Base-by-base conservation (phyloP, 2,888 invertebrate species). In the Aelia acuminata region DNA sequence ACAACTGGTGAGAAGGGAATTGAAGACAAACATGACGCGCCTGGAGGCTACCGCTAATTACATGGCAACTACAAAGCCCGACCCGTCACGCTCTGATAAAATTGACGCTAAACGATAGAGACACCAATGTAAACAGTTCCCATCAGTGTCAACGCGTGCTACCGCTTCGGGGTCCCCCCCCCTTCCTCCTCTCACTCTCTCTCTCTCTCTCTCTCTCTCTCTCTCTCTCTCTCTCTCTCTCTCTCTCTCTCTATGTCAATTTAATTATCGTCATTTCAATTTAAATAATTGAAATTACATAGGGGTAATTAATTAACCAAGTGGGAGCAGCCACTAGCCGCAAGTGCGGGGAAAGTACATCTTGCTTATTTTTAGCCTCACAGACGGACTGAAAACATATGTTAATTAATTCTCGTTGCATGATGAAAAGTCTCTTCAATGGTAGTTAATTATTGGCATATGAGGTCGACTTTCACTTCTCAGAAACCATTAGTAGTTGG, bases 11-110 rank as follows among this genome's bases (percentile, higher is more conserved):
- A 5, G 75, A 18, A 5, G 11, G 53, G 57, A 86, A 86, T 86
- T 86, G 86, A 86, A 86, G 86, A 63, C 86, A 86, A 86, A 86
- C 86, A 86, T 22, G 39, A 35, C 47, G 70, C n/a, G 57, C 86
- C 57, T 47, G 26, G 63, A 43, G 86, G 43, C 53, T 31, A 43
- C n/a, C 43, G 50, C 85, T 85, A 85, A 85, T 85, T 85, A 85
- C 85, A 22, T 31, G 31, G 31, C 50, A 85, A 50, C 85, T 84
- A 84, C 84, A 84, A 84, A 84, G 84, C 84, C 15, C 15, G 26
- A 10, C 15, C 26, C 49, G 13, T 20, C 75, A 35, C 43, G 43
- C 84, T 49, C 49, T 26, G 47, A 84, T 84, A 84, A 49, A 86
- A 86, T 86, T 86, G 86, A 70, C n/a, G 35, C 86, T 70, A 86